These are phyloP conservation scores for Brachionus rotundiformis DNA, from an alignment of 1,140 invertebrate genomes.

Conservation along the genomic window DNA sequence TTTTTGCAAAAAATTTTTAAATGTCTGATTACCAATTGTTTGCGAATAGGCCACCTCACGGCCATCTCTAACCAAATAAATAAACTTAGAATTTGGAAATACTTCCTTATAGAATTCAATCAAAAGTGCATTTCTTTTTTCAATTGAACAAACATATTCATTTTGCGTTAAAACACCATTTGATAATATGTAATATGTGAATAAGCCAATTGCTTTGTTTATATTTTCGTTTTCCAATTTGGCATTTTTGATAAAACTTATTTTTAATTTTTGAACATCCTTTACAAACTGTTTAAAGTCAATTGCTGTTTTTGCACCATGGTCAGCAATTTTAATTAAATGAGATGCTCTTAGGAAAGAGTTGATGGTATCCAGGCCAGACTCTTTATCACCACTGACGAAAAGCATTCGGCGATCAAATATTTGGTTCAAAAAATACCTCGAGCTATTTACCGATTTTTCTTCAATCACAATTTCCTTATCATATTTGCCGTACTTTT, in stretches of 20 bases:
- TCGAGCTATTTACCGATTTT: background rate
- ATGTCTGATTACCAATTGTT: background rate
- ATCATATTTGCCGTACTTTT: background rate
- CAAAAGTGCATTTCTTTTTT: background rate
- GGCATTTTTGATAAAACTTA: background rate
- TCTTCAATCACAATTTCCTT: background rate
- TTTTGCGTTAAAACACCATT: background rate
- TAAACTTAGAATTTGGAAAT: constrained; percentile 34
- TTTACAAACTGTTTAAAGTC: background rate
- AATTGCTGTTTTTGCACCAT: background rate
- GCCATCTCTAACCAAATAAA: background rate
- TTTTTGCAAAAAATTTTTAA: background rate
- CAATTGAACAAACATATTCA: background rate
- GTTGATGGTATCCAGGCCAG: background rate
- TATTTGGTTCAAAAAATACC: background rate
- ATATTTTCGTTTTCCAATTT: background rate
- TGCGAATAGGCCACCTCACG: background rate
- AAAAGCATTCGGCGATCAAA: background rate
- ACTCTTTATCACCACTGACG: background rate
- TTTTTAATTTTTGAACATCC: background rate
- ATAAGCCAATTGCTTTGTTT: constrained; percentile 21
- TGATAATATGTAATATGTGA: constrained; percentile 9
- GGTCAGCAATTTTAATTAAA: background rate
- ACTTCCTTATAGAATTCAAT: background rate
- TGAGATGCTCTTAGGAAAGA: background rate